These are phyloP conservation scores for Prochilodus magdalenae DNA, from an alignment of 2,113 vertebrate genomes.

Conservation along the genomic window DNA sequence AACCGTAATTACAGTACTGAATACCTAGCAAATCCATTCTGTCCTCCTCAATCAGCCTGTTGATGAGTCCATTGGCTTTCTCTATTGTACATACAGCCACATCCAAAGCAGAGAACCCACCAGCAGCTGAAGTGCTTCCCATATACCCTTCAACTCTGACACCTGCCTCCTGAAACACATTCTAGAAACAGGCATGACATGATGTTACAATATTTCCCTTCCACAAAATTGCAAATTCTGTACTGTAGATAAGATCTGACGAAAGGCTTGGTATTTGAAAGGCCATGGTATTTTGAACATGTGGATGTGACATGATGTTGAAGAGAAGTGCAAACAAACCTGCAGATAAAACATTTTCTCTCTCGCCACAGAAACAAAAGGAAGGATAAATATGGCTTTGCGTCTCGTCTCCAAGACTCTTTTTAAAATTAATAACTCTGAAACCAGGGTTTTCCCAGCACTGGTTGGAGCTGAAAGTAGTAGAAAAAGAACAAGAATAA, in stretches of 20 bases:
- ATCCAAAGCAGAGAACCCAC: constrained; percentile 84
- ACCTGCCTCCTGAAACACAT: constrained; percentile 89
- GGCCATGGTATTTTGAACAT: not conserved
- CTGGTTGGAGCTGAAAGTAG: constrained; percentile 89
- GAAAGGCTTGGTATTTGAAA: not conserved
- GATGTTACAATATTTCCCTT: not conserved
- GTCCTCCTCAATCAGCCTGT: constrained; percentile 93
- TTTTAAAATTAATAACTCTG: constrained; percentile 94
- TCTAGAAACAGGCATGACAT: constrained; percentile 70
- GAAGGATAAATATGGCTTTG: constrained; percentile 95
- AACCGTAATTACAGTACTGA: not conserved
- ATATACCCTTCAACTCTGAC: constrained; percentile 93
- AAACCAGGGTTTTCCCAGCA: constrained; percentile 95
- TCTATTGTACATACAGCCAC: constrained; percentile 97
- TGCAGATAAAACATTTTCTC: constrained; percentile 95
- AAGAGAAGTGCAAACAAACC: constrained; percentile 71
- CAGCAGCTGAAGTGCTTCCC: constrained; percentile 86
- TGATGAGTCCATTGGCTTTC: constrained; percentile 93
- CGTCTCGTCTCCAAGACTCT: constrained; percentile 89
- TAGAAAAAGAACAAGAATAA: not conserved
- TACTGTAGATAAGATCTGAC: not conserved
- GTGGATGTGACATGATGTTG: not conserved
- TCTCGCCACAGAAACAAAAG: constrained; percentile 96
- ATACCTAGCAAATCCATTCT: constrained; percentile 87
- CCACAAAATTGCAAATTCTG: not conserved